Conservation (phyloP, 2,797 vertebrate genomes). For the Gila robusta region DNA sequence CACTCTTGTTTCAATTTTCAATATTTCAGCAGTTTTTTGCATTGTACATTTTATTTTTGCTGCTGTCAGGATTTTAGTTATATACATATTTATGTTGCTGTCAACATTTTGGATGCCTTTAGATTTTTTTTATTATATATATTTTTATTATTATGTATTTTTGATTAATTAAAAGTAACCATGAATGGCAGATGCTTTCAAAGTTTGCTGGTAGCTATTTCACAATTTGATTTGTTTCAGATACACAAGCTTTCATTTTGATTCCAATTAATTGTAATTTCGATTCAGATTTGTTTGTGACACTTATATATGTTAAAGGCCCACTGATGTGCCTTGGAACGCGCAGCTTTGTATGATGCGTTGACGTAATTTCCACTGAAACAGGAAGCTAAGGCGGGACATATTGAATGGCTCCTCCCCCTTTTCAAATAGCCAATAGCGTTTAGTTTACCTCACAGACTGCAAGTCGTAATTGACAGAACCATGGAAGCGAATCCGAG, state of each 20-base stretch:
- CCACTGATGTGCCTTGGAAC: too few relatives aligned
- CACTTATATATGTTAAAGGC: neutral
- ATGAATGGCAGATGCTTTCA: neutral
- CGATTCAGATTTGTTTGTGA: neutral
- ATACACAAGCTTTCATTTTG: neutral
- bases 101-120: neutral
- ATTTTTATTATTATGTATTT: neutral
- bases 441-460: too few relatives aligned
- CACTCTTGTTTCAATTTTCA: neutral
- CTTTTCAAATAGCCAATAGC: too few relatives aligned
- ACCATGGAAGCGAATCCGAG: too few relatives aligned
- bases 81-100: too few relatives aligned
- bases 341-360: too few relatives aligned
- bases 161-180: neutral
- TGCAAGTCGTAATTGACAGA: too few relatives aligned
- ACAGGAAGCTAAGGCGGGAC: too few relatives aligned
- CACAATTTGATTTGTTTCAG: neutral
- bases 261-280: neutral
- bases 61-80: neutral
- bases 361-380: too few relatives aligned
- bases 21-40: neutral
- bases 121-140: neutral
- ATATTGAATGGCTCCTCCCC: too few relatives aligned
- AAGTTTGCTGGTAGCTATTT: neutral
- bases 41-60: neutral